Evolutionary conservation across 2,797 vertebrate genomes (phyloP).

Genomic region (Syngnathus rostellatus): DNA sequence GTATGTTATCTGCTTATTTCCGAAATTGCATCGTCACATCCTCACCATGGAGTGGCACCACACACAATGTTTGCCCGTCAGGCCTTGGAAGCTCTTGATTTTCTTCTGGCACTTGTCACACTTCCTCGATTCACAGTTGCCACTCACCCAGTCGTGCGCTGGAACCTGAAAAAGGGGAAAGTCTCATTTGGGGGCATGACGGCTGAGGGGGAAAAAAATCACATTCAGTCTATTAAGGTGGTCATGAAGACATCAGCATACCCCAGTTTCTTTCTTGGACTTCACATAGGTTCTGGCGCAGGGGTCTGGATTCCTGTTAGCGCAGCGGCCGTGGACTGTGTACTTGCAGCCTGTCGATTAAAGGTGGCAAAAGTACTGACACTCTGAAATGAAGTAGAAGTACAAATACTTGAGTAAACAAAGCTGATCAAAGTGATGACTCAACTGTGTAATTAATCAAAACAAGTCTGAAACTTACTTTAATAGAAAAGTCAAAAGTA

Average conservation of each 20-base stretch:
- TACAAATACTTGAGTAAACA: background rate
- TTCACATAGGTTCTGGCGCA: conserved; percentile 90
- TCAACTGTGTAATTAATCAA: background rate
- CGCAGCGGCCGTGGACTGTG: conserved; percentile 85
- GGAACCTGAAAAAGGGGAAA: conserved; percentile 65
- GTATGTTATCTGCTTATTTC: background rate
- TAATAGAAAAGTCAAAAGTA: no score
- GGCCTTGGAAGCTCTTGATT: conserved; percentile 81
- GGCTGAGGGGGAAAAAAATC: background rate
- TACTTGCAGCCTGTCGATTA: conserved; percentile 78
- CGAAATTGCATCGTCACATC: background rate
- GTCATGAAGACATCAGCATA: conserved; percentile 50
- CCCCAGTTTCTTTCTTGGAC: conserved; percentile 84
- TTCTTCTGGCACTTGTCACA: conserved; percentile 88
- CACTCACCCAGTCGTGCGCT: conserved; percentile 83
- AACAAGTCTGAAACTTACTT: background rate
- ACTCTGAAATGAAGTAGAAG: background rate
- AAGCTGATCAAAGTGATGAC: background rate
- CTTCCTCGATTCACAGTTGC: conserved; percentile 79
- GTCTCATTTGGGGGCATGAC: background rate
- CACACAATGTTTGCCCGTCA: conserved; percentile 84
- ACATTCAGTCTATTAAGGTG: conserved; percentile 1
- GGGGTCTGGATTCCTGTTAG: conserved; percentile 76
- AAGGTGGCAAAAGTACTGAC: background rate
- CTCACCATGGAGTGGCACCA: conserved; percentile 90